Evolutionary conservation across 2,888 invertebrate species (phyloP).

Genomic region (Prosapia bicincta): DNA sequence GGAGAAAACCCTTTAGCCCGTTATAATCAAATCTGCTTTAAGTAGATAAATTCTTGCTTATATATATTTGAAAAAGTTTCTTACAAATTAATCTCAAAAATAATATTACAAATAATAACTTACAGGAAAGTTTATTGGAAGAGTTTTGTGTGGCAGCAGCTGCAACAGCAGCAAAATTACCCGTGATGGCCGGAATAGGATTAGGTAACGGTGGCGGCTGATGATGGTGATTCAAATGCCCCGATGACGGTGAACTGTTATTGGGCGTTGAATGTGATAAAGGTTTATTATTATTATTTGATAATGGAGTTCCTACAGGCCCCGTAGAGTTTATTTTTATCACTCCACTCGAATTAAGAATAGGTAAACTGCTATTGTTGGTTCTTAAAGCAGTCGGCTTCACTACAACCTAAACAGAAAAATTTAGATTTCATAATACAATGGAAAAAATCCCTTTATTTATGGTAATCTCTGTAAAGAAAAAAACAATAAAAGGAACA

Average conservation of each 20-base stretch:
- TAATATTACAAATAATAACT: constrained; percentile 11
- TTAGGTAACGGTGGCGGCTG: constrained; percentile 36
- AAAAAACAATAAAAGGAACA: no score
- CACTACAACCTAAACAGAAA: constrained; percentile 63
- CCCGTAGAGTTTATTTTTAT: constrained; percentile 43
- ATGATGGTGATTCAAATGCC: constrained; percentile 27
- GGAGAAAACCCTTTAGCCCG: no score
- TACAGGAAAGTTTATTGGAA: constrained; percentile 37
- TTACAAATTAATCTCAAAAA: no score
- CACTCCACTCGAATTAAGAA: constrained; percentile 17
- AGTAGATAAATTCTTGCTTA: no score
- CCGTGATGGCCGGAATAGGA: constrained; percentile 38
- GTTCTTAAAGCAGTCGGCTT: constrained; percentile 77
- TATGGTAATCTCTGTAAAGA: no score
- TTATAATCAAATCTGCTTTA: no score
- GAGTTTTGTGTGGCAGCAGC: constrained; percentile 45
- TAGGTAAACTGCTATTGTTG: constrained; percentile 48
- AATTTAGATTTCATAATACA: constrained; percentile 16
- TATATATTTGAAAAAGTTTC: no score
- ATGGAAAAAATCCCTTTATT: no score
- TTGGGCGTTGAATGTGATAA: constrained; percentile 45
- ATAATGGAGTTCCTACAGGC: constrained; percentile 32
- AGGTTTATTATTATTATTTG: constrained; percentile 33
- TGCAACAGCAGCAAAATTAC: constrained; percentile 65
- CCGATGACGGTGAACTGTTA: constrained; percentile 48